phyloP scores from a whole-genome alignment of 2,797 vertebrate species.

The Otus scops region DNA sequence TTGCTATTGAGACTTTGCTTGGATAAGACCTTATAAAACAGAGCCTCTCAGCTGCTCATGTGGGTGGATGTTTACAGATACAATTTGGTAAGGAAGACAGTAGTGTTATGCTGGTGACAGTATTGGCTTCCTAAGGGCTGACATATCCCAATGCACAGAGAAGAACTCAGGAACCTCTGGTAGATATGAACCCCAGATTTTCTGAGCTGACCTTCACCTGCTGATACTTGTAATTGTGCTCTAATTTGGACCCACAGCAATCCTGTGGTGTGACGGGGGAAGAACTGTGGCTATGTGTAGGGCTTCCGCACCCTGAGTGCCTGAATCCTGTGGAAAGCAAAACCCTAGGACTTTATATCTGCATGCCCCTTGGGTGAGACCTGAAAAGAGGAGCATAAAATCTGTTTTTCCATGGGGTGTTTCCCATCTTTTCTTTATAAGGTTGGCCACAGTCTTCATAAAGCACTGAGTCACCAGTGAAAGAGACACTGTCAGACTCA shows the following conservation, averaged over 20 bases:
- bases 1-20: background rate
- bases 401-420: background rate
- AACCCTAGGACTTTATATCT: background rate
- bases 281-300: accelerated
- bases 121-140: background rate
- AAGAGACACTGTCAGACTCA: background rate
- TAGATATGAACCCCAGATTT: background rate
- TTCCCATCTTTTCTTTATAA: background rate
- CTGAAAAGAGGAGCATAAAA: background rate
- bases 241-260: background rate
- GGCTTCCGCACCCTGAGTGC: background rate
- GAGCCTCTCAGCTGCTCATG: background rate
- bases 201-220: background rate
- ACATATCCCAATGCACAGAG: background rate
- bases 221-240: background rate
- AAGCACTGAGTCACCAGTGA: background rate
- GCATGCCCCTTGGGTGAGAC: background rate
- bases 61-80: background rate
- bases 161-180: background rate
- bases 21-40: background rate
- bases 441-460: background rate
- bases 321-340: background rate
- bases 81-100: background rate
- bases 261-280: background rate
- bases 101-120: background rate